Base-by-base conservation (phyloP, 2,113 vertebrate species). In the Mus pahari region DNA sequence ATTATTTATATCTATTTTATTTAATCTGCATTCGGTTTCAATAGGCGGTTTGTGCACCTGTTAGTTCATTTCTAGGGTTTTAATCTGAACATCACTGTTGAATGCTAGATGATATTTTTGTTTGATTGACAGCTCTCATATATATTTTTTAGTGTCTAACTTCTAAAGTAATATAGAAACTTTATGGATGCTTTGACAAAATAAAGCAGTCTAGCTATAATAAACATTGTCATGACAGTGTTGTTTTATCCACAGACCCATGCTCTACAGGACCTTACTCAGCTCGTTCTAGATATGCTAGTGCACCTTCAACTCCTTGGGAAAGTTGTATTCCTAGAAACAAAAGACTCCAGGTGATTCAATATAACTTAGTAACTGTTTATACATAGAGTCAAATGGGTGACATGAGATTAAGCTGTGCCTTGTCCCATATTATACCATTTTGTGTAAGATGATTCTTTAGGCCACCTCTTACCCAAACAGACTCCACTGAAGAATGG, bases 41-140 rank as follows among this genome's bases (percentile, higher is more conserved):
- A 1, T 89, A 22, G 28, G 50, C 3, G 86, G 42, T 77, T 28
- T 12, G 1, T 7, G 4, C 36, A 1, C 1, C 22, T 16, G 36
- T 74, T 50, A 68, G 5, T 7, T 77, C 28, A 78, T 77, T 22
- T 45, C 13, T 83, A 1, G 9, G 39, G 28, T 60, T 88, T 22
- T 83, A 42, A 45, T 2, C 5, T 19, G 45, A 62, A 91, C 4
- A 26, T 11, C 68, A 10, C 19, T 36, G 7, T 24, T 53, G 28
- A 3, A 1, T 14, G 33, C 11, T 8, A 9, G 16, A 22, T 8
- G 5, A n/a, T n/a, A n/a, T 13, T 53, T 19, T 55, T 22, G 0
- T 53, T 55, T 71, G 60, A 62, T 42, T 60, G 45, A 55, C 31
- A 71, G 28, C 10, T 55, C 22, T 55, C 33, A 39, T 0, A 19